Base-by-base conservation (phyloP, 2,888 invertebrate genomes). In the Cheilosia grossa region DNA sequence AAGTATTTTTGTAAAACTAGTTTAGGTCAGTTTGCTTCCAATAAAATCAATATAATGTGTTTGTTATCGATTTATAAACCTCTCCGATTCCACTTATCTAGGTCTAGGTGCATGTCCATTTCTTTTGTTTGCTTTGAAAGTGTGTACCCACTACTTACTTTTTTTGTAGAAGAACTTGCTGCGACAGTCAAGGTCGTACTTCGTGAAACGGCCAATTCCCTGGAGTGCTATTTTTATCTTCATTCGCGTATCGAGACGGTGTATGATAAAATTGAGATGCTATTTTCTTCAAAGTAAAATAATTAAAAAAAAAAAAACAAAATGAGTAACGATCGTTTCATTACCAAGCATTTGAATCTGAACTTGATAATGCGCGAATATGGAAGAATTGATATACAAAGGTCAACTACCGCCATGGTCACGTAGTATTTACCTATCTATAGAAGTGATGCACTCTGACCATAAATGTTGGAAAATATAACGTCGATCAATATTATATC, bases 11-110 rank as follows among this genome's bases (percentile, higher is more conserved):
- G 7, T 21, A n/a, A 49, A 53, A 19, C n/a, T 59, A 15, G 61
- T 44, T 44, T 21, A 13, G 10, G 7, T 10, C 10, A 3, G 3
- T 1, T 37, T 4, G 37, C 3, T 37, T 37, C 13, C 3, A 37
- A 9, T 19, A 53, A 73, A 81, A 66, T 82, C 82, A 61, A 82
- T 82, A 67, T 17, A 37, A 30, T 47, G 7, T 51, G 27, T 37
- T 10, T 24, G 19, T 13, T 59, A 64, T 70, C 27, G 73, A 73
- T 67, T 66, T n/a, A 10, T 33, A n/a, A 4, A 3, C 9, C 1
- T 44, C 9, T 19, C 47, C 2, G 2, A 47, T 47, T 47, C 47
- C 9, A 19, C 7, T 44, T 7, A 10, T 13, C 13, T 13, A 13
- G 37, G 37, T 37, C 13, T 10, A 19, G 47, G 17, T 3, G 4